phyloP scores from a whole-genome alignment of 2,888 invertebrate genomes.

The Sympetrum striolatum region DNA sequence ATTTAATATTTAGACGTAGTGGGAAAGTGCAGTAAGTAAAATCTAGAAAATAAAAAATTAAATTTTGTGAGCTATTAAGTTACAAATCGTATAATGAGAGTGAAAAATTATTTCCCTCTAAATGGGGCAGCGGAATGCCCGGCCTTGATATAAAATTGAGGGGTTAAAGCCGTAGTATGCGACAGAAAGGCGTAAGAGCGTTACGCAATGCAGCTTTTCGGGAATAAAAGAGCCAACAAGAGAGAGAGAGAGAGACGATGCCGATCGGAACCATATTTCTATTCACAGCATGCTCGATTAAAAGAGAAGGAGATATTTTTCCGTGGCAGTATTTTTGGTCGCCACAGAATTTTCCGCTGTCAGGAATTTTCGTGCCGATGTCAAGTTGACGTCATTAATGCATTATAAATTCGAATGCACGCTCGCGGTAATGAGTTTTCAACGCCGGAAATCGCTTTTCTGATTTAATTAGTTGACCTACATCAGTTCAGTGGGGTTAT shows the following conservation, averaged over 20 bases:
- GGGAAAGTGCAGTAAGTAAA: too few relatives aligned
- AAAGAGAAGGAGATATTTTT: neutral
- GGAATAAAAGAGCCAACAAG: neutral
- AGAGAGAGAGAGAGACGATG: neutral
- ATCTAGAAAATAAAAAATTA: too few relatives aligned
- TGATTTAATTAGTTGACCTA: neutral
- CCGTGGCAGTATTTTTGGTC: neutral
- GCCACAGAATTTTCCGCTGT: neutral
- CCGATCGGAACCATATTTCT: neutral
- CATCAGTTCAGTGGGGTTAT: neutral
- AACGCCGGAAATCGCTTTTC: neutral
- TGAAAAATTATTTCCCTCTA: too few relatives aligned
- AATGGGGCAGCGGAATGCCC: too few relatives aligned
- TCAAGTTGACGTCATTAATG: neutral
- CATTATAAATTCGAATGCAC: neutral
- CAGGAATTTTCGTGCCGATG: neutral
- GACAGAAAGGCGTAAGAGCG: too few relatives aligned
- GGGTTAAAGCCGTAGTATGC: too few relatives aligned
- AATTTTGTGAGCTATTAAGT: too few relatives aligned
- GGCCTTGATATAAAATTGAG: too few relatives aligned
- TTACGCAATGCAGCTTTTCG: neutral
- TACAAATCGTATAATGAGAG: too few relatives aligned
- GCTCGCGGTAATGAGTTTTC: neutral
- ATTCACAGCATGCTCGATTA: neutral
- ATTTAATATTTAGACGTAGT: too few relatives aligned